These are phyloP conservation scores for Fragum fragum DNA, from an alignment of 2,888 invertebrate genomes.

Conservation along the genomic window DNA sequence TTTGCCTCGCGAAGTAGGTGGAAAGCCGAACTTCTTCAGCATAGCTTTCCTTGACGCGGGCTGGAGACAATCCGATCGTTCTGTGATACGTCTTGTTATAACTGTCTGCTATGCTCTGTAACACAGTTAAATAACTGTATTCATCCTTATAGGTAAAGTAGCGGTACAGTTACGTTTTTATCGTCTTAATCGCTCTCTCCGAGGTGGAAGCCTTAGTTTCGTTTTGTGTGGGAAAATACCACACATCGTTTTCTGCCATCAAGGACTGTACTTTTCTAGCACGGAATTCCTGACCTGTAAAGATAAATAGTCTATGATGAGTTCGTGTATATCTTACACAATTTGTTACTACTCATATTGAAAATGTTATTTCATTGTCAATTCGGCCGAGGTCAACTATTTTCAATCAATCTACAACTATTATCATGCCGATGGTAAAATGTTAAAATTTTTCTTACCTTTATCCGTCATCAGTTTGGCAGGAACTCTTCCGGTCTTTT, in stretches of 20 bases:
- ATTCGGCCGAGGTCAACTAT: too few relatives aligned
- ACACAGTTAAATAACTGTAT: constrained; percentile 47
- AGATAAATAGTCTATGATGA: too few relatives aligned
- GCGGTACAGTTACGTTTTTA: constrained; percentile 47
- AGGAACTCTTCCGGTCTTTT: constrained; percentile 27
- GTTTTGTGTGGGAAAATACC: constrained; percentile 63
- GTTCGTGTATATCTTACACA: not conserved
- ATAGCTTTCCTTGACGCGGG: constrained; percentile 47
- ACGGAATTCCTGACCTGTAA: constrained; percentile 62
- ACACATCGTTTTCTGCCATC: constrained; percentile 43
- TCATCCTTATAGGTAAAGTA: constrained; percentile 58
- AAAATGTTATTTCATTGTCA: not conserved
- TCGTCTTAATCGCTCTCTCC: constrained; percentile 59
- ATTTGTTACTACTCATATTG: not conserved
- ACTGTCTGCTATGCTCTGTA: constrained; percentile 54
- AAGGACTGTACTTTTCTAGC: constrained; percentile 58
- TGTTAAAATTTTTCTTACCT: too few relatives aligned
- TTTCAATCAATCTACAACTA: too few relatives aligned
- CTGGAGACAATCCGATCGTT: constrained; percentile 63
- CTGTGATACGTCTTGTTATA: constrained; percentile 69
- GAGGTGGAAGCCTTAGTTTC: constrained; percentile 26
- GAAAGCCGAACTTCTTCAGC: constrained; percentile 48
- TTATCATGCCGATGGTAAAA: too few relatives aligned
- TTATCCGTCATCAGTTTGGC: too few relatives aligned
- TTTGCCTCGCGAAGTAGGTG: constrained; percentile 36